These are phyloP conservation scores for Drosophila varians DNA, from an alignment of 1,140 invertebrate species.

Conservation along the genomic window DNA sequence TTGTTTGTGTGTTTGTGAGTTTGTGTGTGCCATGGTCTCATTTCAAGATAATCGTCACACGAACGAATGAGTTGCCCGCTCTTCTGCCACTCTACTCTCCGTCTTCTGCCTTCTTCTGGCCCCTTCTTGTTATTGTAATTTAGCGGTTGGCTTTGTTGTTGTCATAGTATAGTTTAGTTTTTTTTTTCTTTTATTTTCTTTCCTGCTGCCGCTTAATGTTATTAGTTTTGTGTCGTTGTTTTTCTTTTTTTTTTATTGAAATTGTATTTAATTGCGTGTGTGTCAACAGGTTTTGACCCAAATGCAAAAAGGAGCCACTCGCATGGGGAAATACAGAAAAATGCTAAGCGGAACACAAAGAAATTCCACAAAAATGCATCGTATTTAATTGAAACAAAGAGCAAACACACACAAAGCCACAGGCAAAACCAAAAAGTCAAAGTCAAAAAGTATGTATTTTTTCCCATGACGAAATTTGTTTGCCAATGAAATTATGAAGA, in stretches of 20 bases:
- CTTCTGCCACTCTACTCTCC: neutral
- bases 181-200: slow-evolving; percentile 30
- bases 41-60: slow-evolving; percentile 80
- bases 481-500: slow-evolving; percentile 32
- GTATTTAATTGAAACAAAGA: slow-evolving; percentile 1
- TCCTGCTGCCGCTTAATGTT: slow-evolving; percentile 63
- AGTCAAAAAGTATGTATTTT: too few species aligned
- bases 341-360: neutral
- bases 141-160: slow-evolving; percentile 63
- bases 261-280: slow-evolving; percentile 63
- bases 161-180: slow-evolving; percentile 35
- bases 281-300: slow-evolving; percentile 81
- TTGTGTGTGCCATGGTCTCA: slow-evolving; percentile 70
- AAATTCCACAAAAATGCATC: neutral
- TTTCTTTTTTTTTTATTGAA: slow-evolving; percentile 34
- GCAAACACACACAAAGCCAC: slow-evolving; percentile 16
- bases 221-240: slow-evolving; percentile 47
- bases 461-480: slow-evolving; percentile 40
- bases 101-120: slow-evolving; percentile 20
- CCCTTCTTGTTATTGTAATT: slow-evolving; percentile 63
- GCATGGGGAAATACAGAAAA: neutral
- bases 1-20: neutral
- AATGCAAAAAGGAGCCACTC: slow-evolving; percentile 26
- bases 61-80: slow-evolving; percentile 62
- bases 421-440: slow-evolving; percentile 3